Conservation (phyloP, 2,797 vertebrate species). For the Helarctos malayanus region DNA sequence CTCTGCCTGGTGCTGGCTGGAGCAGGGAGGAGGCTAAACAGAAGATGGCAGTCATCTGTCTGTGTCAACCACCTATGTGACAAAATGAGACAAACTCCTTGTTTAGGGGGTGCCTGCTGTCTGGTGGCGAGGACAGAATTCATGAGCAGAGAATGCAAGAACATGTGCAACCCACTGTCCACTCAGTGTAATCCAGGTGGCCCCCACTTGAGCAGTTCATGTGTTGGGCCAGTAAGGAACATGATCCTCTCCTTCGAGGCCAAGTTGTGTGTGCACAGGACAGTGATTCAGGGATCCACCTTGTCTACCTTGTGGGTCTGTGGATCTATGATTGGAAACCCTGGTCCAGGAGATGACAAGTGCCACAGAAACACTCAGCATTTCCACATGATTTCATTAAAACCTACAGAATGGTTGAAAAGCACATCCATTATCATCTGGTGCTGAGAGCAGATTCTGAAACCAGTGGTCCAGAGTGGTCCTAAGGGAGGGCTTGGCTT, state of each 20-base stretch:
- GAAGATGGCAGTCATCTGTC: background rate
- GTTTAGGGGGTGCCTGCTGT: background rate
- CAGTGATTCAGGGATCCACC: accelerated
- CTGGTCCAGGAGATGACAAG: background rate
- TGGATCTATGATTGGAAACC: background rate
- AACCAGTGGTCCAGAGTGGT: background rate
- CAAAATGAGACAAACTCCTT: background rate
- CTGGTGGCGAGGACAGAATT: background rate
- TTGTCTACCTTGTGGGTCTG: background rate
- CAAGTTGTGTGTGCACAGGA: background rate
- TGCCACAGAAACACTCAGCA: background rate
- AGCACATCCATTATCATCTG: background rate
- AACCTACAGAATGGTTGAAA: background rate
- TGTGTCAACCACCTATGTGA: background rate
- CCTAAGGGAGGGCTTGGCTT: background rate
- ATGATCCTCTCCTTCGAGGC: background rate
- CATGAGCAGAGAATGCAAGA: background rate
- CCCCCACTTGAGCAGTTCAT: background rate
- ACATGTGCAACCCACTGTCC: background rate
- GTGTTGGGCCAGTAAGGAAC: background rate
- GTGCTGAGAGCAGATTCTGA: background rate
- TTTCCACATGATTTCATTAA: background rate
- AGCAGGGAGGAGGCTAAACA: background rate
- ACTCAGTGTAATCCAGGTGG: background rate
- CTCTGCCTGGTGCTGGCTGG: background rate